Percentiles rank a stretch among this genome's conserved stretches.
phyloP scores from a whole-genome alignment of 2,888 invertebrate species.

The Dolomedes plantarius region DNA sequence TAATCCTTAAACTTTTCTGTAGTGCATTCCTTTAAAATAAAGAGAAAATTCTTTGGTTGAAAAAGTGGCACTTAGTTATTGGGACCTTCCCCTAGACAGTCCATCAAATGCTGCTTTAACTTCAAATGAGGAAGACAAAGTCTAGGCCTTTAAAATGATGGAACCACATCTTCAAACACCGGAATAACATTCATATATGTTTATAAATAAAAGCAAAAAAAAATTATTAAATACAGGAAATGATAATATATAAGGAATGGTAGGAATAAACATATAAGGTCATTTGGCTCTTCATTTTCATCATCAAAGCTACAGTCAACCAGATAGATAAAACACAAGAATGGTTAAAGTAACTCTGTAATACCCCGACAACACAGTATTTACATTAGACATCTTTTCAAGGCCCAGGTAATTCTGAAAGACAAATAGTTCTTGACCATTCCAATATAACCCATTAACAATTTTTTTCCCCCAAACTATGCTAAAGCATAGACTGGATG shows the following conservation, averaged over 20 bases:
- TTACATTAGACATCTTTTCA: slow-evolving; percentile 21
- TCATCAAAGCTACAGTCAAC: slow-evolving; percentile 3
- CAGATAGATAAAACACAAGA: slow-evolving; percentile 1
- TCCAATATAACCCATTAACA: neutral
- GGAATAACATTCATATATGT: slow-evolving; percentile 15
- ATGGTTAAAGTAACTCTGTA: slow-evolving; percentile 30
- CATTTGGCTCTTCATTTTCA: slow-evolving; percentile 37
- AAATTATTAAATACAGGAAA: slow-evolving; percentile 37
- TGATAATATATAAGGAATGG: slow-evolving; percentile 63
- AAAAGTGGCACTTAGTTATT: slow-evolving; percentile 57
- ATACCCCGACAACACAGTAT: slow-evolving; percentile 30
- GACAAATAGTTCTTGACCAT: slow-evolving; percentile 20
- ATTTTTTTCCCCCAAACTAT: neutral
- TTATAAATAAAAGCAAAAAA: slow-evolving; percentile 48
- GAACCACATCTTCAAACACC: slow-evolving; percentile 3
- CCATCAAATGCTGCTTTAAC: slow-evolving; percentile 11
- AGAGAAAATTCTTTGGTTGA: slow-evolving; percentile 47
- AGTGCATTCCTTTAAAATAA: too few species aligned
- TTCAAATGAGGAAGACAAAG: slow-evolving; percentile 38
- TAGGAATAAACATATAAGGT: slow-evolving; percentile 36
- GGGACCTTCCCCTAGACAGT: neutral
- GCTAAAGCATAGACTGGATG: slow-evolving; percentile 3
- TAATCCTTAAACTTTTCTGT: neutral
- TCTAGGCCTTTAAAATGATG: neutral
- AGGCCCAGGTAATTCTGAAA: slow-evolving; percentile 53